Percentiles rank a stretch among this genome's conserved stretches.
Evolutionary conservation across 2,113 vertebrate genomes (phyloP).

Genomic region (Patagioenas fasciata): DNA sequence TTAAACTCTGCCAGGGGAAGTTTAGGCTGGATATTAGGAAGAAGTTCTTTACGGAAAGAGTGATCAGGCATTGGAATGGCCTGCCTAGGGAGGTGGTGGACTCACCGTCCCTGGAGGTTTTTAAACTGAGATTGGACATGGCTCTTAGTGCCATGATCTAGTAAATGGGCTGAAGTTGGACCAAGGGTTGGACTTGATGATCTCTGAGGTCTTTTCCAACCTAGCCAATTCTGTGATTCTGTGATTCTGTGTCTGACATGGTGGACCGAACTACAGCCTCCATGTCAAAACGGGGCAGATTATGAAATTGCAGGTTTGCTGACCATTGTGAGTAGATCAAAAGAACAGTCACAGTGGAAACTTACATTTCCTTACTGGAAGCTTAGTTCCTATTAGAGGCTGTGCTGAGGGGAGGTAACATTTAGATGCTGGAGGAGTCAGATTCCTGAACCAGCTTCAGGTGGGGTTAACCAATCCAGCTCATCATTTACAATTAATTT

Average conservation of each 20-base stretch:
- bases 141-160: too few relatives aligned
- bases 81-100: too few relatives aligned
- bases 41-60: too few relatives aligned
- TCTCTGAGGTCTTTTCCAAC: too few relatives aligned
- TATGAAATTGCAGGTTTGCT: not conserved
- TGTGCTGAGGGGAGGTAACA: not conserved
- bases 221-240: too few relatives aligned
- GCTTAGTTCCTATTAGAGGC: not conserved
- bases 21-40: too few relatives aligned
- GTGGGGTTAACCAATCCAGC: not conserved
- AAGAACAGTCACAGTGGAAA: not conserved
- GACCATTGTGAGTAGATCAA: not conserved
- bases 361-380: not conserved
- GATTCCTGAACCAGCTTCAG: not conserved
- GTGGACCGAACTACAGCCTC: not conserved
- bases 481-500: not conserved
- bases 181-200: too few relatives aligned
- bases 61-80: too few relatives aligned
- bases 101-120: too few relatives aligned
- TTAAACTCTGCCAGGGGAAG: too few relatives aligned
- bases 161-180: too few relatives aligned
- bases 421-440: not conserved
- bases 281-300: not conserved
- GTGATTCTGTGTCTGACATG: not conserved
- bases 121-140: too few relatives aligned